Evolutionary conservation across 2,113 vertebrate genomes (phyloP), one percentile per base, ranked within the genome.

Genomic region (Siniperca knerii): DNA sequence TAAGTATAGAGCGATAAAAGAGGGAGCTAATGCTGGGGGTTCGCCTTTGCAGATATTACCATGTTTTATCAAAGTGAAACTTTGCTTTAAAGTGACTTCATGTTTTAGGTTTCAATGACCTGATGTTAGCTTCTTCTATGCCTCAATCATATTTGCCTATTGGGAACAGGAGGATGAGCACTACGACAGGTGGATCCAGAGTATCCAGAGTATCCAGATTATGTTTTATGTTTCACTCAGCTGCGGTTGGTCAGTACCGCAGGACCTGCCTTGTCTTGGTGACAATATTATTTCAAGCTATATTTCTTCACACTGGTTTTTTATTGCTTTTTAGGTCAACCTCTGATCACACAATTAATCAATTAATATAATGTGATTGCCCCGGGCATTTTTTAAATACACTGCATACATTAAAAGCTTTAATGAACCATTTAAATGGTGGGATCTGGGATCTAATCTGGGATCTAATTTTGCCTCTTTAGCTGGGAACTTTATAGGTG

Each of bases 401-500:
- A 54, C 40, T 60, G 48, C 62, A 74, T 71, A 54, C 44, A 62
- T 66, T 77, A 10, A 89, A 79, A 7, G 35, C 52, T 82, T 54
- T 62, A 54, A 67, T 67, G 35, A 67, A 44, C 20, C 11, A 76
- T 57, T 69, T 65, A 61, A 64, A 35, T 33, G 13, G 12, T 55
- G 9, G 12, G 73, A 54, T 77, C 52, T 20, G 9, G 29, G 29
- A 29, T 29, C 29, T 29, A 29, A 29, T 29, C 29, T 29, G 29
- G 29, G 29, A 29, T 29, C 50, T 75, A 8, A 50, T 86, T 82
- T 73, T n/a, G n/a, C 52, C 69, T 81, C 35, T 89, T 69, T 74
- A 79, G 69, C 40, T 75, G 81, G 82, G 74, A 84, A 76, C 77
- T 89, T 86, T 40, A 85, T 89, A 95, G 93, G 92, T 96, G 95